These are phyloP conservation scores for Panorpa germanica DNA, from an alignment of 2,888 invertebrate genomes.

Conservation along the genomic window DNA sequence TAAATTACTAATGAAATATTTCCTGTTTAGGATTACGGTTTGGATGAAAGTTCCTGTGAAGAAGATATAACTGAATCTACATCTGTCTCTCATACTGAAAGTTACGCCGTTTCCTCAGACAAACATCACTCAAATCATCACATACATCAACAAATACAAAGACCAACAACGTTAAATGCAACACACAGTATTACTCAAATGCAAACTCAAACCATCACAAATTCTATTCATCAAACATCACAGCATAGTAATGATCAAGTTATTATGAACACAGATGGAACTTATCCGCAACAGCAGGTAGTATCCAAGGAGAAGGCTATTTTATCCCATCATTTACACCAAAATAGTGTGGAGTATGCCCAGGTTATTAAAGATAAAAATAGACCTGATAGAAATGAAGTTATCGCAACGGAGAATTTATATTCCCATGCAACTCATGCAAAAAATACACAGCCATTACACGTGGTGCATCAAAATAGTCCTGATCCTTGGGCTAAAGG, in stretches of 20 bases:
- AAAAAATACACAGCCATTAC: too few relatives aligned
- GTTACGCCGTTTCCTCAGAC: slow-evolving; percentile 13
- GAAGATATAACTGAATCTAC: slow-evolving; percentile 33
- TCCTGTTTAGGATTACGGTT: slow-evolving; percentile 44
- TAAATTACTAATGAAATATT: slow-evolving; percentile 6
- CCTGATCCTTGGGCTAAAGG: too few relatives aligned
- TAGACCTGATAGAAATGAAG: too few relatives aligned
- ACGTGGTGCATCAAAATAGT: too few relatives aligned
- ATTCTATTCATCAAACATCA: slow-evolving; percentile 13
- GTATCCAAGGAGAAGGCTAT: too few relatives aligned
- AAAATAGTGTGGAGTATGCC: too few relatives aligned
- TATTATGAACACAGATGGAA: too few relatives aligned
- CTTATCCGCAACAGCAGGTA: too few relatives aligned
- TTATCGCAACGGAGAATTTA: too few relatives aligned
- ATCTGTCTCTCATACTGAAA: slow-evolving; percentile 27
- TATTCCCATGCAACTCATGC: too few relatives aligned
- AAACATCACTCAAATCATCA: slow-evolving; percentile 14
- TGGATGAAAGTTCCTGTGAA: slow-evolving; percentile 51
- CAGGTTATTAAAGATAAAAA: too few relatives aligned
- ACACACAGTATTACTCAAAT: slow-evolving; percentile 13
- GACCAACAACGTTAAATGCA: slow-evolving; percentile 12
- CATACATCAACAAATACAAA: slow-evolving; percentile 18
- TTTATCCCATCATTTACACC: too few relatives aligned
- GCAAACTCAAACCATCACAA: slow-evolving; percentile 15
- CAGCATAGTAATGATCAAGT: slow-evolving; percentile 11